A percentile compares a stretch with the other conserved stretches of the same genome.
Evolutionary conservation across 2,113 vertebrate genomes (phyloP).

Genomic region (Phalacrocorax aristotelis): DNA sequence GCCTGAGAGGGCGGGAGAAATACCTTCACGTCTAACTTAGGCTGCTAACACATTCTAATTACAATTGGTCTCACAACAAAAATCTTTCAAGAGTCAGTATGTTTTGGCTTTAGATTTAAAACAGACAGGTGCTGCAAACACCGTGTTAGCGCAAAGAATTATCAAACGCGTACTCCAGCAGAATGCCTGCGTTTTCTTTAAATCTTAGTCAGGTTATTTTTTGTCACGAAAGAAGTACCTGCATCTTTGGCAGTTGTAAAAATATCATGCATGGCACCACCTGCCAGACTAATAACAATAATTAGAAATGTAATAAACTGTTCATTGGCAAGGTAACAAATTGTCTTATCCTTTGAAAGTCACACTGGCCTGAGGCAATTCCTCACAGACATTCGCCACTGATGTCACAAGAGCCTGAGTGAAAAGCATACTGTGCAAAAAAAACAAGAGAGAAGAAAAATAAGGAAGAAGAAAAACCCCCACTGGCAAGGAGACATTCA

Average conservation of each 20-base stretch:
- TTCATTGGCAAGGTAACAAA: conserved; percentile 66
- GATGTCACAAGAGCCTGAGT: conserved; percentile 42
- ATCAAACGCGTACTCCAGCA: not conserved
- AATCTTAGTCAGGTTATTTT: not conserved
- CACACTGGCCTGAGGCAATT: conserved; percentile 54
- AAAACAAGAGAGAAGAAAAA: not conserved
- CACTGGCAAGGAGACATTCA: not conserved
- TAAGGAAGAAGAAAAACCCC: not conserved
- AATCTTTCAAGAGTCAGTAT: not conserved
- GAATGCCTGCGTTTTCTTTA: not conserved
- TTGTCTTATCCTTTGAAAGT: conserved; percentile 72
- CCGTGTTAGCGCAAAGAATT: not conserved
- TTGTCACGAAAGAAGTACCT: conserved; percentile 33
- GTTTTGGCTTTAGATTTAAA: not conserved
- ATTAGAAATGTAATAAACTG: conserved; percentile 76
- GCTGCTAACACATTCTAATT: not conserved
- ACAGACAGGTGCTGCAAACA: not conserved
- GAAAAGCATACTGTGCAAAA: conserved; percentile 5
- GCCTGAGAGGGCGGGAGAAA: not conserved
- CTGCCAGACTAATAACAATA: conserved; percentile 73
- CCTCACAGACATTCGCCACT: conserved; percentile 31
- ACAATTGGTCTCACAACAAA: not conserved
- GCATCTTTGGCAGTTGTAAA: conserved; percentile 41
- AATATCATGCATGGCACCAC: conserved; percentile 49
- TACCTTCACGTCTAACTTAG: not conserved